Evolutionary conservation across 2,797 vertebrate species (phyloP).

Genomic region (Aplochiton taeniatus): DNA sequence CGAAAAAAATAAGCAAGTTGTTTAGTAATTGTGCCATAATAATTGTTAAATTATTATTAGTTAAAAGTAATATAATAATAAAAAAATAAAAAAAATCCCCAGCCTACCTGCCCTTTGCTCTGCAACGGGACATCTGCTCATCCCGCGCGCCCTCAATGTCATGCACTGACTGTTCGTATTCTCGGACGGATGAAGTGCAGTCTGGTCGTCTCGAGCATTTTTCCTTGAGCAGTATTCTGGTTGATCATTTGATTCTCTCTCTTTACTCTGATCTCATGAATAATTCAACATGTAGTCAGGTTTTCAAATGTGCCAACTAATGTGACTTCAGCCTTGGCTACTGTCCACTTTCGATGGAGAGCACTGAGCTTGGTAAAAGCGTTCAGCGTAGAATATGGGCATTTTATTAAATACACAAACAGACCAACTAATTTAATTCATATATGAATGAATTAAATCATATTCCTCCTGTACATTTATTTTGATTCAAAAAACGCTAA

Average conservation of each 20-base stretch:
- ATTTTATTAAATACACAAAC: neutral
- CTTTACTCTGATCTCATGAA: slow-evolving; percentile 64
- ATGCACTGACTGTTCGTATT: slow-evolving; percentile 26
- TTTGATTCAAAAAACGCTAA: no score
- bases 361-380: no score
- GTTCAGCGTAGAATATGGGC: neutral
- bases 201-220: slow-evolving; percentile 37
- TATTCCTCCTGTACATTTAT: neutral
- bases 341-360: slow-evolving; percentile 2
- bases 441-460: neutral
- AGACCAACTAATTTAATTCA: neutral
- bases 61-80: neutral
- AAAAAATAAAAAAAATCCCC: neutral
- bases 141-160: slow-evolving; percentile 28
- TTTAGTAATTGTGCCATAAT: no score
- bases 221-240: slow-evolving; percentile 43
- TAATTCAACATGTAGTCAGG: slow-evolving; percentile 62
- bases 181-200: slow-evolving; percentile 38
- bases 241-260: slow-evolving; percentile 43
- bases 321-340: slow-evolving; percentile 51
- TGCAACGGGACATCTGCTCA: no score
- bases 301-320: slow-evolving; percentile 49
- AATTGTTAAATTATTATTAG: neutral
- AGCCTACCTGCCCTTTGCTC: no score
- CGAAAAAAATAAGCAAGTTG: neutral